A percentile compares a stretch with the other conserved stretches of the same genome.
Conservation (phyloP, 2,888 invertebrate species). For the Cataglyphis altisquamis region DNA sequence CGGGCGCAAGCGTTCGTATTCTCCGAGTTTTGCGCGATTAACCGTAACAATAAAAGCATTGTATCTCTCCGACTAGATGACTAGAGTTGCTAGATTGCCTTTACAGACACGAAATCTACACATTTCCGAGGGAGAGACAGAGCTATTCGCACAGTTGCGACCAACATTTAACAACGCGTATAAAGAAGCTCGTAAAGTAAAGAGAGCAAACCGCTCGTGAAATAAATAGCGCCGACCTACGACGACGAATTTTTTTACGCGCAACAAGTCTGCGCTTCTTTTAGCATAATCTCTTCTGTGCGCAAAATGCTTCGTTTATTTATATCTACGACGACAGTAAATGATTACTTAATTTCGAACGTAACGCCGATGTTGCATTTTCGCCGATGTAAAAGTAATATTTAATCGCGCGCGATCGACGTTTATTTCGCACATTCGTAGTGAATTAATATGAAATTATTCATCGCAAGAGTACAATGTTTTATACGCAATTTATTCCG, state of each 20-base stretch:
- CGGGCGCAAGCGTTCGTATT: not conserved
- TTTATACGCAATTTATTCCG: slow-evolving; percentile 44
- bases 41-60: slow-evolving; percentile 13
- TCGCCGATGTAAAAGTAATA: slow-evolving; percentile 1
- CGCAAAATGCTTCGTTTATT: not conserved
- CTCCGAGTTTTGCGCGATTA: slow-evolving; percentile 24
- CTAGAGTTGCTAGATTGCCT: not conserved
- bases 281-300: slow-evolving; percentile 3
- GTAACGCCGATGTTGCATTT: not conserved
- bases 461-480: slow-evolving; percentile 33
- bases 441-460: slow-evolving; percentile 48
- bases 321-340: not conserved
- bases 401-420: slow-evolving; percentile 22
- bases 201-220: not conserved
- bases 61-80: slow-evolving; percentile 7
- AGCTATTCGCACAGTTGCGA: slow-evolving; percentile 3
- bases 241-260: slow-evolving; percentile 5
- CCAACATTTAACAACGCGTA: slow-evolving; percentile 28
- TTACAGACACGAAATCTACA: not conserved
- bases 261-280: slow-evolving; percentile 35
- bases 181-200: slow-evolving; percentile 36
- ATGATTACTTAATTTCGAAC: not conserved
- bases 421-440: slow-evolving; percentile 2
- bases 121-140: not conserved
- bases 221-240: not conserved